Evolutionary conservation across 2,113 vertebrate genomes (phyloP).

Genomic region (Mirounga angustirostris): DNA sequence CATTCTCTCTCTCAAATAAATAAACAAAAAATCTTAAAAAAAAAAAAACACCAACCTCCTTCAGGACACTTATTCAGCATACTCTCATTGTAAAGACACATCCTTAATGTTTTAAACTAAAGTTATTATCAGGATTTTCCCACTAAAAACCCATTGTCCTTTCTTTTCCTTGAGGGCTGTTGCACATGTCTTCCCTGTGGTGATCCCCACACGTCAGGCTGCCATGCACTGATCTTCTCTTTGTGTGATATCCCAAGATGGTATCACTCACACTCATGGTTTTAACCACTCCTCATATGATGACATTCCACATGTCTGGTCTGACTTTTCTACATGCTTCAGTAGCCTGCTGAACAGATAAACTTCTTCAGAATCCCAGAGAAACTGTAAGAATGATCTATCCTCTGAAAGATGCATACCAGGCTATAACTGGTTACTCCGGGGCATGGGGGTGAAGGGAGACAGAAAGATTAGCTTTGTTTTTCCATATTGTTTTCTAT

Average conservation of each 20-base stretch:
- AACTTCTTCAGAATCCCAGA: neutral
- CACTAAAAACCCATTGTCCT: neutral
- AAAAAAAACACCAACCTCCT: neutral
- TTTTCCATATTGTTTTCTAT: neutral
- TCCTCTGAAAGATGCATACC: neutral
- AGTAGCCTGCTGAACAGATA: neutral
- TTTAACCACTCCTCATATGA: neutral
- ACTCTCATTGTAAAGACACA: neutral
- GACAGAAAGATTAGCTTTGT: neutral
- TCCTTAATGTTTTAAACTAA: neutral
- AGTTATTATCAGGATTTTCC: neutral
- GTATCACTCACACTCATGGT: neutral
- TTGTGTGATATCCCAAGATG: neutral
- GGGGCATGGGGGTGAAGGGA: neutral
- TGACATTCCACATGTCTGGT: too few species aligned
- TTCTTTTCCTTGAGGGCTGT: neutral
- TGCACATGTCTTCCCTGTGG: neutral
- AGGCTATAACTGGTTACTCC: neutral
- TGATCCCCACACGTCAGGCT: neutral
- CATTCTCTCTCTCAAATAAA: too few species aligned
- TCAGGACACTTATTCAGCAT: constrained; percentile 34
- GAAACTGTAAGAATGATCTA: neutral
- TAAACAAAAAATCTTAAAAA: too few species aligned
- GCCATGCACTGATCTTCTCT: neutral
- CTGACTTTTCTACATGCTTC: neutral